Base-by-base conservation (phyloP, 2,113 vertebrate species). In the Malurus melanocephalus region DNA sequence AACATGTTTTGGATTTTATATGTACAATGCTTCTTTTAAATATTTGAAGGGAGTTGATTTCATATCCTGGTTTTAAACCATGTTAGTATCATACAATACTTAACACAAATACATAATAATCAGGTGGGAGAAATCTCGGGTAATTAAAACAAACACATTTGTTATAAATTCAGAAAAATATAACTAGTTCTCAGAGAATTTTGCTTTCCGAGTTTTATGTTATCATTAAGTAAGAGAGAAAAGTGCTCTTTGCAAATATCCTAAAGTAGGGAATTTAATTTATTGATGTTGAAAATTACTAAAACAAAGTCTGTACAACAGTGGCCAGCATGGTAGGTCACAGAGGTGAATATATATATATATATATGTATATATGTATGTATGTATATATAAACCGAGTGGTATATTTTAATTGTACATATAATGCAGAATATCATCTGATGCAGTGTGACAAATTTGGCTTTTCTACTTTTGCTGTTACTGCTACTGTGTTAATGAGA, bases 11-110 rank as follows among this genome's bases (percentile, higher is more conserved):
- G 5, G 4, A 45, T 45, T 85, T 83, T 10, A n/a, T n/a, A 56
- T 26, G 6, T 17, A 35, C 13, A 80, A 17, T 43, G 3, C 8
- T 76, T 62, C 26, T 55, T 87, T 80, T 33, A 67, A 77, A 45
- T 23, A 20, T 17, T 45, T 57, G 23, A 12, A 45, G 2, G 4
- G 1, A 3, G 3, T 3, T 2, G 1, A 26, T 14, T 4, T 1
- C 2, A 20, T 62, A 66, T 51, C 2, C 28, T 32, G 4, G 3
- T 38, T 85, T 82, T 82, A 72, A 87, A 59, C 16, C 13, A 19
- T 10, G 1, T 81, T 51, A 35, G 7, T 8, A 3, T 72, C 9
- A 61, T 20, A 38, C 5, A 62, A 15, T n/a, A 40, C 6, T 28
- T 61, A 38, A 69, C 46, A 60, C 2, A 62, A 73, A 80, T 10